Base-by-base conservation (phyloP, 1,140 invertebrate genomes). In the Coboldia fuscipes region DNA sequence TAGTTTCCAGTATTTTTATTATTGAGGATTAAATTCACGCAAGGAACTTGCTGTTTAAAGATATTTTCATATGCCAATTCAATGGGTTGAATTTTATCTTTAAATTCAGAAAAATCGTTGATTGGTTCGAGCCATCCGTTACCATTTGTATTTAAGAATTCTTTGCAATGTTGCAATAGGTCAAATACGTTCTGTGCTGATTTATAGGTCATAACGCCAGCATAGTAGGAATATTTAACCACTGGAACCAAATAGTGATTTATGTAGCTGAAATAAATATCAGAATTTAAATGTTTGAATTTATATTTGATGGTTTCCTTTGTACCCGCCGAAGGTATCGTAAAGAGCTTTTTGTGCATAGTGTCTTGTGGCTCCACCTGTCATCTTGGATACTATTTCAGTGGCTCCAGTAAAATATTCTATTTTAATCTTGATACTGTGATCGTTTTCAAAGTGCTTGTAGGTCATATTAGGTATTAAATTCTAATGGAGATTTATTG, bases 211-310 rank as follows among this genome's bases (percentile, higher is more conserved):
- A 51, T 27, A 4, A 42, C 35, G 0, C 51, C 51, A 1, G 47
- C 51, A 22, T 55, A 55, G 26, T 33, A 54, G 17, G 52, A 55
- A 3, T 50, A 35, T 21, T 52, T 51, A 0, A 43, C 42, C 17
- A 48, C 38, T 8, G 52, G 51, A 20, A 51, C 7, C 5, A 54
- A 26, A 23, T 50, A 48, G 16, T 35, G 45, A 8, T 45, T 41
- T 13, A 54, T 32, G 23, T 52, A 38, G 13, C 37, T 38, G 15
- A 17, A 38, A 35, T 12, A 12, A 15, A 3, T 15, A n/a, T n/a
- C n/a, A n/a, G n/a, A n/a, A n/a, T n/a, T n/a, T n/a, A n/a, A n/a
- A n/a, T 30, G 28, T 30, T 30, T 7, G 28, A 6, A 16, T n/a
- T 8, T 8, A 14, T 6, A 30, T 6, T 16, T 6, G 13, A 30